phyloP scores from a whole-genome alignment of 35 echinoderm and acorn worm genomes.

The Holothuria glaberrima region DNA sequence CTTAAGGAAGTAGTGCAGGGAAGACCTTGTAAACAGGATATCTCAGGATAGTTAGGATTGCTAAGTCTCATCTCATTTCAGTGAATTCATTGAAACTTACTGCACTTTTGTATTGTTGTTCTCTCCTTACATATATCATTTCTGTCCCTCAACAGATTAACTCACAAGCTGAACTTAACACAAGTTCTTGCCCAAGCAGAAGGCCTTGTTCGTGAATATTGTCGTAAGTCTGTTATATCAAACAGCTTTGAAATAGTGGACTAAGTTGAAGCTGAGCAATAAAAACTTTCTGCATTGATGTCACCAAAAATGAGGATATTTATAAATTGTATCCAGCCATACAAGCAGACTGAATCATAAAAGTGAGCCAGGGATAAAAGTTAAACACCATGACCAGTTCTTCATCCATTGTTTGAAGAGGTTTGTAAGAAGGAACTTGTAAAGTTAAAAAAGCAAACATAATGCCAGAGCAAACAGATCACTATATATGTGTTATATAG shows the following conservation, averaged over 20 bases:
- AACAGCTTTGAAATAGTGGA: slow-evolving; percentile 73
- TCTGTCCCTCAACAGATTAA: slow-evolving; percentile 49
- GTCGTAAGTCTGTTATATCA: slow-evolving; percentile 63
- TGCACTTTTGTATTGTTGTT: neutral
- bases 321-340: too few relatives aligned
- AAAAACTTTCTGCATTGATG: neutral
- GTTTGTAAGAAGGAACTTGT: too few relatives aligned
- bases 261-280: neutral
- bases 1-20: neutral
- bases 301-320: too few relatives aligned
- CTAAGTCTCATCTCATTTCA: neutral
- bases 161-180: slow-evolving; percentile 69
- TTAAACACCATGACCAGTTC: too few relatives aligned
- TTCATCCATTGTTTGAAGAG: too few relatives aligned
- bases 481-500: too few relatives aligned
- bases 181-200: slow-evolving; percentile 75
- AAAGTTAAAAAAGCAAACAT: too few relatives aligned
- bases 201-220: slow-evolving; percentile 74
- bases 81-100: neutral
- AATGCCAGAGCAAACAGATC: too few relatives aligned
- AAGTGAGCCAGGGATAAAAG: too few relatives aligned
- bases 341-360: too few relatives aligned
- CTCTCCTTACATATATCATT: neutral
- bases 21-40: neutral
- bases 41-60: neutral